Base-by-base conservation (phyloP, 1,140 invertebrate genomes). In the Saccostrea glomerata region DNA sequence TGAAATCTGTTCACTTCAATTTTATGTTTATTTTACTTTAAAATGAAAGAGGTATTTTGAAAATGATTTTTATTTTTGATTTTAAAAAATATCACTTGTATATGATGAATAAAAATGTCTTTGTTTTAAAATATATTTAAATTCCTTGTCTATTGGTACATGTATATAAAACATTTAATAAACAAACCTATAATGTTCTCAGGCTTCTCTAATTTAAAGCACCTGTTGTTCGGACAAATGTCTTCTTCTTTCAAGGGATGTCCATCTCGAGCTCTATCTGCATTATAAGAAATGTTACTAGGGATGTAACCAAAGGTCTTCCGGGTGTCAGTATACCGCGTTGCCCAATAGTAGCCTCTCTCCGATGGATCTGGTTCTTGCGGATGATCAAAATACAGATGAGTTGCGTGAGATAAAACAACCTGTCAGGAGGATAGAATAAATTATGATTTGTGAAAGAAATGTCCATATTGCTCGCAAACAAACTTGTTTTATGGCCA, bases 371-470 rank as follows among this genome's bases (percentile, higher is more conserved):
- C 93, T 0, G 94, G 93, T 70, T 94, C 94, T n/a, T 94, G 92
- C 0, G 93, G 92, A 70, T 94, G 94, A 85, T 94, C 94, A 86
- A 94, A 92, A 88, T 94, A 94, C 12, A 94, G 83, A 87, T 94
- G 93, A 12, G 94, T 94, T 0, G 92, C 94, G 54, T 92, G 92
- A 0, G 92, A 86, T 70, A 94, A 84, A 1, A 94, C 90, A 11
- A 94, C 92, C 93, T 94, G 47, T 47, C 47, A 47, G 2, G 47
- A 47, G 47, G 9, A 47, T 47, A 47, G 0, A 47, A 47, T 36
- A 47, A 47, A 47, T 47, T 47, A 0, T 47, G 5, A 3, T 47
- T 47, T 47, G 47, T 47, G 47, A 9, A 6, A 47, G 6, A 36
- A 47, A 6, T 9, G 47, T 0, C 47, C 47, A 9, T 2, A 47